A percentile compares a stretch with the other conserved stretches of the same genome.
phyloP scores from a whole-genome alignment of 1,140 invertebrate genomes.

The Cyclina sinensis region DNA sequence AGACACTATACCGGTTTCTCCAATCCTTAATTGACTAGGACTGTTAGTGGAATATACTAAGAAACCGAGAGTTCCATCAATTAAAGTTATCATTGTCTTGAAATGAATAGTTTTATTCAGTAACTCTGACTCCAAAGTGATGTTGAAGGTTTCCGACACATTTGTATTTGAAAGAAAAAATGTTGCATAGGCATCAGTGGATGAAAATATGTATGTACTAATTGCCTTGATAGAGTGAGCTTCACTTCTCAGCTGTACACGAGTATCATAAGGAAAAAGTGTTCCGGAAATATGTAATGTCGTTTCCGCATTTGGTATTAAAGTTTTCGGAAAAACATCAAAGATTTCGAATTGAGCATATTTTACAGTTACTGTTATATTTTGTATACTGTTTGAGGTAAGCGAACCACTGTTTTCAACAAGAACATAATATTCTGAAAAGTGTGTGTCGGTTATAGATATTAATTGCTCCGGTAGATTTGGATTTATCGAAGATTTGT shows the following conservation, averaged over 20 bases:
- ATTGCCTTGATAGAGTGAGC: background rate
- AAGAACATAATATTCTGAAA: constrained; percentile 22
- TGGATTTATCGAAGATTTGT: constrained; percentile 9
- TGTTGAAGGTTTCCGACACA: background rate
- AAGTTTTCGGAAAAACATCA: background rate
- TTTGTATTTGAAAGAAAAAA: background rate
- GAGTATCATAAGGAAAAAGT: constrained; percentile 19
- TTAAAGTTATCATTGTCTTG: background rate
- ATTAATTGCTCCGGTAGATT: background rate
- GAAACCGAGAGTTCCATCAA: background rate
- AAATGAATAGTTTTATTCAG: background rate
- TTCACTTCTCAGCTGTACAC: background rate
- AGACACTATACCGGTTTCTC: background rate
- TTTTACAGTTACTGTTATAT: background rate
- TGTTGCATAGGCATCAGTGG: constrained; percentile 9
- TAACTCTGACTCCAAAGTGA: background rate
- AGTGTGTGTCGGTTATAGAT: background rate
- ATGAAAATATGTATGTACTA: constrained; percentile 4
- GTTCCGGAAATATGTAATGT: constrained; percentile 24
- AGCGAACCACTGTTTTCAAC: constrained; percentile 10
- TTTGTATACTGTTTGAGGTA: background rate
- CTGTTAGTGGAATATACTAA: background rate
- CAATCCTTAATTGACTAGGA: background rate
- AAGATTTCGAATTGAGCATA: constrained; percentile 29
- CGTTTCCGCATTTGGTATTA: background rate